phyloP scores from a whole-genome alignment of 2,797 vertebrate species.

The Falco columbarius region DNA sequence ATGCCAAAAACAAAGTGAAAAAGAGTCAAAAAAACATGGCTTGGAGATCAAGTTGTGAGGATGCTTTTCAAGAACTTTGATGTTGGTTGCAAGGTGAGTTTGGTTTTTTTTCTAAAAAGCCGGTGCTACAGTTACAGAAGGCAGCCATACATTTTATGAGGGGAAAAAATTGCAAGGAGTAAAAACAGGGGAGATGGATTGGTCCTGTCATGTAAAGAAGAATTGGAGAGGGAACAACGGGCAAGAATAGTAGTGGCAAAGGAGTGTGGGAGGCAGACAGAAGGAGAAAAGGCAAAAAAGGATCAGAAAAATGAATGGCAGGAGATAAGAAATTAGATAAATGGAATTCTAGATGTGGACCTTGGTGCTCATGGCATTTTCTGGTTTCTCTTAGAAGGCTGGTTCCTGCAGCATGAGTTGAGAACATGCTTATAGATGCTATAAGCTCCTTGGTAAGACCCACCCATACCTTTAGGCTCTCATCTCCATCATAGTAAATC shows the following conservation, averaged over 20 bases:
- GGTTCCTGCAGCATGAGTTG: background rate
- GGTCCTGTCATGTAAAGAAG: background rate
- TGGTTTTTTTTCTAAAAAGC: background rate
- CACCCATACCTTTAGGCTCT: background rate
- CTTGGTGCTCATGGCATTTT: background rate
- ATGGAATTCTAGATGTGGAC: background rate
- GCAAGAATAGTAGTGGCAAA: background rate
- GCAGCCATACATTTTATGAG: background rate
- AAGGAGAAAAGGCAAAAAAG: background rate
- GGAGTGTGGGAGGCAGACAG: background rate
- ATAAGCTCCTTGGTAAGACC: background rate
- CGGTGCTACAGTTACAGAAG: background rate
- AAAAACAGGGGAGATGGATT: background rate
- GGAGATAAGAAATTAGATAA: background rate
- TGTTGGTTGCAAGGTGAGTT: background rate
- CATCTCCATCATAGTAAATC: background rate
- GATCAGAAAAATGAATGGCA: background rate
- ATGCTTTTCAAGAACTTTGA: background rate
- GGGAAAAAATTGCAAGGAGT: background rate
- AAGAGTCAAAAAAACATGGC: background rate
- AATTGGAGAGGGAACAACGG: background rate
- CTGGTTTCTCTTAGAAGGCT: background rate
- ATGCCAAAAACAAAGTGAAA: background rate
- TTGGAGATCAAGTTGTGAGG: background rate
- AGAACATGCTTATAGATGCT: background rate